Base-by-base conservation (phyloP, 2,797 vertebrate species). In the Sebastes alutus region DNA sequence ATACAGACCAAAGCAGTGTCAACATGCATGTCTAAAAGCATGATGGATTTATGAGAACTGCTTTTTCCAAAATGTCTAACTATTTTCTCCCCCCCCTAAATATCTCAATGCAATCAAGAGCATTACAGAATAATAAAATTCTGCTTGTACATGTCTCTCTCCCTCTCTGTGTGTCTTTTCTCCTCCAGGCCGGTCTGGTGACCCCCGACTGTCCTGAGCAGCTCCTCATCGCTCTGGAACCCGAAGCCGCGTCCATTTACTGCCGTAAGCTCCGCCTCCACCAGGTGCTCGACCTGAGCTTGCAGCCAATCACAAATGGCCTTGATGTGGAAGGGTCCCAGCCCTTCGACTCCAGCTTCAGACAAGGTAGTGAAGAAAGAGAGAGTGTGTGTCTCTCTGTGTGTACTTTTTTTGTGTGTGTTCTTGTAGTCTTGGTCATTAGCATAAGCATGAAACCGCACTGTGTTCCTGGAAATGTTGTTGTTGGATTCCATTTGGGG, bases 201-300 rank as follows among this genome's bases (percentile, higher is more conserved):
- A 94, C 97, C 29, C 92, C 95, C 0, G 97, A 98, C 75, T 88
- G 89, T 64, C 97, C 97, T 0, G 97, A 98, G 85, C 97, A 97
- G 94, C 95, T 99, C 6, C 96, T 99, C 76, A 99, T 99, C 0
- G 98, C 98, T 0, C 95, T 99, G 61, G 98, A 99, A 84, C 98
- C 98, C 0, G 98, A 99, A 87, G 98, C 98, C 0, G 98, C 98
- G 2, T 99, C 98, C 49, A 98, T 99, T 23, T 99, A 99, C 88
- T 98, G 98, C 91, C 92, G 98, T 0, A 99, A 98, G 78, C 97
- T 99, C 27, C 97, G 97, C 14, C 96, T 98, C 61, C 97, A 98
- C 91, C 98, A 99, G 82, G 96, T 99, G 80, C 93, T 97, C 2
- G 98, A 99, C 85, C 96, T 99, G 64, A 98, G 97, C 92, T 84